Base-by-base conservation (phyloP, 2,888 invertebrate species). In the Tetheella fluctuosa region DNA sequence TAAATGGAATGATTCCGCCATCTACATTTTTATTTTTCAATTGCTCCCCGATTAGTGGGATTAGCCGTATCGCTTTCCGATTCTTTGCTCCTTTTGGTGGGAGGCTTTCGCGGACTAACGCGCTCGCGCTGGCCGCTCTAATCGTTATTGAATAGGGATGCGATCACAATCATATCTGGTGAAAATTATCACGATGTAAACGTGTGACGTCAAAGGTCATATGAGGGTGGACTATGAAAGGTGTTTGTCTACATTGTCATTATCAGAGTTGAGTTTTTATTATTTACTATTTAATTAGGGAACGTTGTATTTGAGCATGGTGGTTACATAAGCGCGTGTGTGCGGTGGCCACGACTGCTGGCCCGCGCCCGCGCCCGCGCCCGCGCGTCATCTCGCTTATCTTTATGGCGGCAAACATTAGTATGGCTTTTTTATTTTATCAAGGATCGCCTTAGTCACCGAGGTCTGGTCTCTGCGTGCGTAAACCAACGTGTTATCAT, bases 21-120 rank as follows among this genome's bases (percentile, higher is more conserved):
- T 93, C 93, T 93, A 91, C 93, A 91, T 93, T 93, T 93, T 93
- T 93, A 93, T 93, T 93, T 93, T 93, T 93, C 93, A 93, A 93
- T 93, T 93, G 93, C 88, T 79, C 85, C 73, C 83, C 93, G 93
- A 93, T 93, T 93, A 93, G 90, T 91, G 85, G 92, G 93, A 93
- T 93, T 93, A 93, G 89, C 79, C 86, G 83, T 90, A 90, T 92
- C 88, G 91, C 89, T 91, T 91, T 90, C 81, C 90, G 91, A 91
- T 89, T 87, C 88, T 92, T 91, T 91, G 88, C 85, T 90, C 84
- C 81, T 87, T 91, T 91, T 91, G 86, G 82, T 84, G 88, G 89
- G 79, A 81, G 48, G 86, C 80, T 85, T 85, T 85, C 83, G 85
- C 85, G 86, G 86, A 83, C 85, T 87, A 85, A 81, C 85, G 84